Base-by-base conservation (phyloP, 30 jellyfish, hydroid and myxozoan genomes). In the Nemopilema nomurai region DNA sequence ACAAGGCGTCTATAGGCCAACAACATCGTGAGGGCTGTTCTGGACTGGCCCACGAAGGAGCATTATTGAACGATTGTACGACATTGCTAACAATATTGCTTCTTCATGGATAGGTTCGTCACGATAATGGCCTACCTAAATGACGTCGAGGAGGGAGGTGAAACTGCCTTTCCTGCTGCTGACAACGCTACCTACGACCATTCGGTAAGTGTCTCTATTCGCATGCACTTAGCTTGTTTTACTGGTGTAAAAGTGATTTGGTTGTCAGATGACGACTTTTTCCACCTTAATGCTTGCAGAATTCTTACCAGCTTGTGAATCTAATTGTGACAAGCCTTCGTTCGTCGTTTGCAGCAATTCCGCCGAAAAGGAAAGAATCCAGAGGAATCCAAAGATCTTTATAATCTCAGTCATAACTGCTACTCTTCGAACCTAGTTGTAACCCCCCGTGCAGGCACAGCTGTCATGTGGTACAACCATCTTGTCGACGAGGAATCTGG, bases 121-220 rank as follows among this genome's bases (percentile, higher is more conserved):
- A 96, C 99, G n/a, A 28, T 93, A 18, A 33, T 96, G 94, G 22
- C 89, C 30, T 96, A 91, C 83, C 68, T 96, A 69, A 92, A 89
- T 78, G 98, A 96, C 69, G 97, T 89, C 0, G 97, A 91, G 70
- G 97, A 87, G 51, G 99, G 99, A 41, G 99, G 99, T 9, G 98
- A 92, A 62, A 96, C 99, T 0, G 98, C 99, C 0, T 96, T 96
- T 69, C 99, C 99, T 7, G 96, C 86, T 3, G 99, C 99, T 6
- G 98, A 87, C 49, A 88, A 96, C 18, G 90, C 82, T 17, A 76
- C 92, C 0, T 96, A 26, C 80, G 76, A 73, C 62, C 51, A 32
- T 18, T 82, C 66, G 73, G 99, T 96, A 49, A 71, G 93, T 87
- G 50, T 19, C 27, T 6, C 25, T 3, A 28, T 72, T 16, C 8